phyloP scores from a whole-genome alignment of 2,797 vertebrate genomes.

The Sebastes paucispinis region DNA sequence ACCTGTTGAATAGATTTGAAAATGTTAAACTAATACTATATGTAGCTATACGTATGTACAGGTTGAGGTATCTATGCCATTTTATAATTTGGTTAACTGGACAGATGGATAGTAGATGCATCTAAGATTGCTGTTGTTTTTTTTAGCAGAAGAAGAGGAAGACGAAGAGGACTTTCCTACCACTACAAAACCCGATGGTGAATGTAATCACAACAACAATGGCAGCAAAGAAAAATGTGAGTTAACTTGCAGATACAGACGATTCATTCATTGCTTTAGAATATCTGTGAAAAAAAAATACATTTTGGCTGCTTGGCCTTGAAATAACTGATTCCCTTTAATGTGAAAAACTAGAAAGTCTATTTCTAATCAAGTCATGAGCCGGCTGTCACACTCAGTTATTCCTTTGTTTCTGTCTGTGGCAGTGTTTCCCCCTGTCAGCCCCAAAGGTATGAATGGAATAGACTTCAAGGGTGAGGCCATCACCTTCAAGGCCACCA shows the following conservation, averaged over 20 bases:
- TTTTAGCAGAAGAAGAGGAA: conserved; percentile 87
- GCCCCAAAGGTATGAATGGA: conserved; percentile 90
- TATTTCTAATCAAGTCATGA: background rate
- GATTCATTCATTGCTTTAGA: background rate
- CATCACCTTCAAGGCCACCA: conserved; percentile 98
- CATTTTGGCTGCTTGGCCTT: background rate
- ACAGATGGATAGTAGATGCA: background rate
- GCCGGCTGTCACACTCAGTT: background rate
- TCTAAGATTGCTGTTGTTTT: conserved; percentile 11
- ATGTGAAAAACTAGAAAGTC: background rate
- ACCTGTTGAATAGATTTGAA: background rate
- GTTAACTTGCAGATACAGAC: conserved; percentile 50
- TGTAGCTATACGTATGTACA: background rate
- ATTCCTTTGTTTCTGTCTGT: conserved; percentile 1
- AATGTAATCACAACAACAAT: conserved; percentile 91
- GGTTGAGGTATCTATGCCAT: background rate
- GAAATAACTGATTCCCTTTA: background rate
- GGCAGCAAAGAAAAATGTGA: conserved; percentile 95
- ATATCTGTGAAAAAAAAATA: background rate
- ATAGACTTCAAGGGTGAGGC: conserved; percentile 99
- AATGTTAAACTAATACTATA: background rate
- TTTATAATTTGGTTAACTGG: background rate
- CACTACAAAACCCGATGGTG: conserved; percentile 84
- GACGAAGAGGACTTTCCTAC: conserved; percentile 94
- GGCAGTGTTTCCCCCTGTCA: conserved; percentile 85